Percentiles rank a stretch among this genome's conserved stretches.
Evolutionary conservation across 2,113 vertebrate genomes (phyloP).

Genomic region (Labeo catla): DNA sequence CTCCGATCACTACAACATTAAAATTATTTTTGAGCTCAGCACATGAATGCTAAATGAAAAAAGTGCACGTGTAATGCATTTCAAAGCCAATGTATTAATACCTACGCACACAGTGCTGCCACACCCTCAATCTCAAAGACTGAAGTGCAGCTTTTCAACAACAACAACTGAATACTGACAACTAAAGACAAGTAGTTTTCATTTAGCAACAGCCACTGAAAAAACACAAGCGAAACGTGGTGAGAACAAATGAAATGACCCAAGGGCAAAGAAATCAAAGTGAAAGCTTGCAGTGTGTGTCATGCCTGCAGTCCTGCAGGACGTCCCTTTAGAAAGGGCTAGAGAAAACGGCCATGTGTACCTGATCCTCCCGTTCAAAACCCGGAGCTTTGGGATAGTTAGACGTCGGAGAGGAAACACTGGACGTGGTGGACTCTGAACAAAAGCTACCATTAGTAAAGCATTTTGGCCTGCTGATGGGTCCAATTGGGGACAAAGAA

Average conservation of each 20-base stretch:
- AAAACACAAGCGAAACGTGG: constrained; percentile 48
- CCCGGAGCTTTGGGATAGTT: constrained; percentile 86
- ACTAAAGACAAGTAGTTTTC: background rate
- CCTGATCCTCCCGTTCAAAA: constrained; percentile 88
- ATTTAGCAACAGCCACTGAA: constrained; percentile 17
- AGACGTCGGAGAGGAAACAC: constrained; percentile 80
- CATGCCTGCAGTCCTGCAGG: constrained; percentile 45
- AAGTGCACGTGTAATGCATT: background rate
- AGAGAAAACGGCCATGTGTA: constrained; percentile 72
- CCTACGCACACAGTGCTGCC: background rate
- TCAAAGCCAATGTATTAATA: background rate
- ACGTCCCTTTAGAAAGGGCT: constrained; percentile 42
- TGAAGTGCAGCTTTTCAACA: background rate
- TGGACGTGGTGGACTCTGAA: constrained; percentile 81
- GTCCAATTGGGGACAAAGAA: constrained; percentile 83
- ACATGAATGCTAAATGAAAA: background rate
- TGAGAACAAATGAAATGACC: constrained; percentile 47
- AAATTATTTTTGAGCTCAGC: background rate
- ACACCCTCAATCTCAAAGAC: constrained; percentile 5
- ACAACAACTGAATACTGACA: background rate
- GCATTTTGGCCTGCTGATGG: constrained; percentile 80
- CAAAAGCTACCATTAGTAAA: constrained; percentile 82
- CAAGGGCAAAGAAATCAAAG: constrained; percentile 20
- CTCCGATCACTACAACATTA: background rate
- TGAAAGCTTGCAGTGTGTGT: constrained; percentile 33